phyloP scores from a whole-genome alignment of 2,888 invertebrate genomes.

The Pristionchus arcanus region DNA sequence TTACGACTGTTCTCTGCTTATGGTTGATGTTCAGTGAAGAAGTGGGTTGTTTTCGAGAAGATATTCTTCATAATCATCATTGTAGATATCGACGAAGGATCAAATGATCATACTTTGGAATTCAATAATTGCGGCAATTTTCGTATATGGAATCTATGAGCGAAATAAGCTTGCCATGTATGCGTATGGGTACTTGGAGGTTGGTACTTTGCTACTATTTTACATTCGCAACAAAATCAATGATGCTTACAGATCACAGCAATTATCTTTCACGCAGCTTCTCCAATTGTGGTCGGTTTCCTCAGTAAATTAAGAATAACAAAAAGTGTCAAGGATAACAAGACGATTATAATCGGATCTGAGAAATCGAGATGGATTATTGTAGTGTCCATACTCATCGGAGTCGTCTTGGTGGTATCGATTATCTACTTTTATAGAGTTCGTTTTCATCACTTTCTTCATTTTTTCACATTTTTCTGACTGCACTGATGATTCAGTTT shows the following conservation, averaged over 20 bases:
- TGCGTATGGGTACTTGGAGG: slow-evolving; percentile 22
- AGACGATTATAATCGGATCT: background rate
- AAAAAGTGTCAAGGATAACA: background rate
- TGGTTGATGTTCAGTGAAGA: background rate
- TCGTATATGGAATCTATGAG: background rate
- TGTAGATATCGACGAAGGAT: background rate
- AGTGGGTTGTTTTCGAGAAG: background rate
- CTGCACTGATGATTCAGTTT: background rate
- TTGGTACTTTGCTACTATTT: background rate
- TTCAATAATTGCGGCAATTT: background rate
- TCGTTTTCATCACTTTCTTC: background rate
- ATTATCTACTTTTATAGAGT: background rate
- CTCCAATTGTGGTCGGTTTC: background rate
- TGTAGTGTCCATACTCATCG: background rate
- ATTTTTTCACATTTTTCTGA: background rate
- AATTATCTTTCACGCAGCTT: background rate
- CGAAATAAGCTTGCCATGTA: background rate
- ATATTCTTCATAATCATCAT: background rate
- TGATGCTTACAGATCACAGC: background rate
- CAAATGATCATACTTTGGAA: background rate
- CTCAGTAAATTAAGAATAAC: background rate
- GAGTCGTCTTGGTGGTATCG: background rate
- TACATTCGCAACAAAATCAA: background rate
- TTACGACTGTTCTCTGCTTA: background rate
- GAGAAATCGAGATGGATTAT: background rate